Conservation (phyloP, 2,797 vertebrate species). For the Oryzias dopingdopingensis region DNA sequence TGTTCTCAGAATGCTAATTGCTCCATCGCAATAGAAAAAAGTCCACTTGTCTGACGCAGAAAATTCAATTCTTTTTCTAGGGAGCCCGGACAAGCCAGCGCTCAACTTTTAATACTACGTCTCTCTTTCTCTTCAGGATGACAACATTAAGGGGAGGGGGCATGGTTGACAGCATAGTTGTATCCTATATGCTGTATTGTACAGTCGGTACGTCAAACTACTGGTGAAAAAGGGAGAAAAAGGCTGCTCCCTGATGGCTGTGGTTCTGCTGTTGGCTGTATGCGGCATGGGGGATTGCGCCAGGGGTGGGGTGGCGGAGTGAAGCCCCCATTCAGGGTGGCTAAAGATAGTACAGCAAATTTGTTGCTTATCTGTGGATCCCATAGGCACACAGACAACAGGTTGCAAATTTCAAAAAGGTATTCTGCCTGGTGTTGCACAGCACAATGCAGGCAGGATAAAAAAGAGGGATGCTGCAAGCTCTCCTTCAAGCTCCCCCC, state of each 20-base stretch:
- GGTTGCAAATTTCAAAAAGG: constrained; percentile 42
- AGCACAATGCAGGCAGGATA: constrained; percentile 32
- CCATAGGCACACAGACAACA: constrained; percentile 43
- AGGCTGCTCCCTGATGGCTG: constrained; percentile 38
- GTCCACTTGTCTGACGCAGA: constrained; percentile 33
- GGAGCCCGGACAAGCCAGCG: constrained; percentile 30
- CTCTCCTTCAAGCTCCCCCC: constrained; percentile 15
- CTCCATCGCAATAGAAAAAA: constrained; percentile 29
- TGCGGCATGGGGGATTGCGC: constrained; percentile 12
- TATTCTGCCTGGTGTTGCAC: constrained; percentile 24
- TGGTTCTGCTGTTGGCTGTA: constrained; percentile 39
- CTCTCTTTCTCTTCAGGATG: constrained; percentile 35
- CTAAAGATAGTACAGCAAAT: constrained; percentile 52
- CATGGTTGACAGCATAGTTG: constrained; percentile 16
- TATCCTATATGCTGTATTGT: constrained; percentile 19
- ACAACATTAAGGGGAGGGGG: constrained; percentile 26
- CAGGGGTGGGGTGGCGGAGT: constrained; percentile 30
- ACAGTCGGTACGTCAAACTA: constrained; percentile 28
- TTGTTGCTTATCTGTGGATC: constrained; percentile 48
- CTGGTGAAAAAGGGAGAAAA: constrained; percentile 38
- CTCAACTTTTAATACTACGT: constrained; percentile 24
- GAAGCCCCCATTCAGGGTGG: constrained; percentile 50
- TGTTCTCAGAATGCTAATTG: constrained; percentile 48
- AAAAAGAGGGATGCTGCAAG: constrained; percentile 5
- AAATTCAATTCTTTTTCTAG: constrained; percentile 18